Percentiles rank a stretch among this genome's conserved stretches.
These are phyloP conservation scores for Pogonus chalceus DNA, from an alignment of 1,140 invertebrate species.

Conservation along the genomic window DNA sequence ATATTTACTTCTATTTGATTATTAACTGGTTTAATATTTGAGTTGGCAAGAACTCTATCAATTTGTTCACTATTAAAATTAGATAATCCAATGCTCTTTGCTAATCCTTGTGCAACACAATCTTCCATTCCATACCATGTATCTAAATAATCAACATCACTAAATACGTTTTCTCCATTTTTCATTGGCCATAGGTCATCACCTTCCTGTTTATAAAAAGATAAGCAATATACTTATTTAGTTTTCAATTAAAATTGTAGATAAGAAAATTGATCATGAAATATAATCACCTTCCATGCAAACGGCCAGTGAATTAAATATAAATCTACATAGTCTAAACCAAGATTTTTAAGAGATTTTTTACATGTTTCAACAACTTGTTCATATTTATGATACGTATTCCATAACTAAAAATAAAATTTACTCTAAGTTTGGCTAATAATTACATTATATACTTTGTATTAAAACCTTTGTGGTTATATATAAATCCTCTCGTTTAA, in stretches of 20 bases:
- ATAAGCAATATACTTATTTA: conserved; percentile 29
- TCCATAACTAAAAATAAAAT: conserved; percentile 10
- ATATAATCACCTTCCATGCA: conserved; percentile 47
- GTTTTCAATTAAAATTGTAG: conserved; percentile 21
- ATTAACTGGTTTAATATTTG: conserved; percentile 56
- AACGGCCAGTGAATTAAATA: conserved; percentile 76
- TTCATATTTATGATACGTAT: conserved; percentile 28
- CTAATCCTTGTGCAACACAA: conserved; percentile 50
- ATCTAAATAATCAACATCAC: conserved; percentile 44
- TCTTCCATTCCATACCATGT: conserved; percentile 63
- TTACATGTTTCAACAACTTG: conserved; percentile 34
- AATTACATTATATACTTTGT: background rate
- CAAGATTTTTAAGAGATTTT: conserved; percentile 52
- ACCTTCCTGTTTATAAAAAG: conserved; percentile 25
- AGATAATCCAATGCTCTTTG: conserved; percentile 68
- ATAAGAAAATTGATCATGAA: too few species aligned
- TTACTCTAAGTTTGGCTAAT: background rate
- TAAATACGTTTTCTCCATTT: conserved; percentile 28
- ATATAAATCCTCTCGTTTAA: conserved; percentile 63
- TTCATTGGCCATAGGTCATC: conserved; percentile 15
- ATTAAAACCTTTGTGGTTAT: conserved; percentile 64
- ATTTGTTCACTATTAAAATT: conserved; percentile 77
- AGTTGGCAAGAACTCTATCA: conserved; percentile 47
- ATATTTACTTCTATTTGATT: conserved; percentile 75
- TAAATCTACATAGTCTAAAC: conserved; percentile 65